phyloP scores from a whole-genome alignment of 23 tunicate genomes.

The Botrylloides violaceus region DNA sequence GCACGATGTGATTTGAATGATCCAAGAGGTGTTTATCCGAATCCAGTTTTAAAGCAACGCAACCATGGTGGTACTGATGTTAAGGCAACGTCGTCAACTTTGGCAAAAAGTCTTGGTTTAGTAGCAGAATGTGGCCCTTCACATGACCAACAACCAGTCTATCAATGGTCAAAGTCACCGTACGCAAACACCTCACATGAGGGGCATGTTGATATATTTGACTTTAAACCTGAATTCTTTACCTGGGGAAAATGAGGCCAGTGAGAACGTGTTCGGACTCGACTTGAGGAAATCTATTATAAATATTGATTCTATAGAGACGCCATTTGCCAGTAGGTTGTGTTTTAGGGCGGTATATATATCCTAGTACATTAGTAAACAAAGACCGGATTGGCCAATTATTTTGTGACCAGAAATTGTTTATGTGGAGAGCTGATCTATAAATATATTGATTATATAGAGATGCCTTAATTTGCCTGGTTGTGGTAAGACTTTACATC shows the following conservation, averaged over 20 bases:
- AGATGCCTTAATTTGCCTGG: too few relatives aligned
- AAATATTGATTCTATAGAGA: too few relatives aligned
- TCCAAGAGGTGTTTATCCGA: slow-evolving; percentile 20
- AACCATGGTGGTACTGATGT: slow-evolving; percentile 38
- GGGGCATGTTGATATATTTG: slow-evolving; percentile 32
- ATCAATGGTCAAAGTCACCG: slow-evolving; percentile 30
- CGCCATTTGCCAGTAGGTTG: too few relatives aligned
- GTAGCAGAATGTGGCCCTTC: slow-evolving; percentile 50
- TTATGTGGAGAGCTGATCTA: too few relatives aligned
- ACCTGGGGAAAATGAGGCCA: slow-evolving; percentile 18
- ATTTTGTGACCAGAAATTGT: too few relatives aligned
- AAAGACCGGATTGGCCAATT: too few relatives aligned
- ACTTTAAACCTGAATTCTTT: slow-evolving; percentile 30
- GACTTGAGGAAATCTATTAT: too few relatives aligned
- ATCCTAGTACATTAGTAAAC: too few relatives aligned
- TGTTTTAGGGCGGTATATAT: too few relatives aligned
- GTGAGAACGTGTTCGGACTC: background rate
- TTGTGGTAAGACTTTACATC: too few relatives aligned
- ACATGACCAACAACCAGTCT: slow-evolving; percentile 39
- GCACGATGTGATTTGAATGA: slow-evolving; percentile 32
- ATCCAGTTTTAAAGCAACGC: slow-evolving; percentile 19
- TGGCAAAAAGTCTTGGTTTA: slow-evolving; percentile 13
- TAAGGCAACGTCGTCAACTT: slow-evolving; percentile 20
- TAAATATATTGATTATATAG: too few relatives aligned
- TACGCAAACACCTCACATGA: slow-evolving; percentile 17